These are phyloP conservation scores for Neosalanx taihuensis DNA, from an alignment of 2,797 vertebrate species.

Conservation along the genomic window DNA sequence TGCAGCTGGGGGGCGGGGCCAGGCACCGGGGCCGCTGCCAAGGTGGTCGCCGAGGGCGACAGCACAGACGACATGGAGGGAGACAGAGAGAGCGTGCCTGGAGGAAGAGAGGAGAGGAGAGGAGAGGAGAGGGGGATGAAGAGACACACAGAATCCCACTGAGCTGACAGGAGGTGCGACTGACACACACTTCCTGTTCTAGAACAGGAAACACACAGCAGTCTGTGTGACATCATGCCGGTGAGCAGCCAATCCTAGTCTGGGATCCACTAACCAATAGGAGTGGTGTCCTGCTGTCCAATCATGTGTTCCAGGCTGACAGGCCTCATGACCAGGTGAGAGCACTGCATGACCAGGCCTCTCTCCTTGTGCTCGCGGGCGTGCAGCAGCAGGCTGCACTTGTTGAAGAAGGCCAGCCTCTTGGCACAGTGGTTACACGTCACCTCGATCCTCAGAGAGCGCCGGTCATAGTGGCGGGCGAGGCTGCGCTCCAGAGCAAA, in stretches of 20 bases:
- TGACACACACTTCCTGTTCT: not conserved
- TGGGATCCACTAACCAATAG: constrained; percentile 60
- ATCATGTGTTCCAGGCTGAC: constrained; percentile 95
- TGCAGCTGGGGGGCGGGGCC: constrained; percentile 43
- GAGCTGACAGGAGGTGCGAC: not conserved
- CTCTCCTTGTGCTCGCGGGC: constrained; percentile 96
- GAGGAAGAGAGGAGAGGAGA: not conserved
- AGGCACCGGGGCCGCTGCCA: constrained; percentile 28
- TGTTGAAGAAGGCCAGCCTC: constrained; percentile 95
- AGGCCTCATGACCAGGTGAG: constrained; percentile 92
- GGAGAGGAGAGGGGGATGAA: not conserved
- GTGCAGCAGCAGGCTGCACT: constrained; percentile 92
- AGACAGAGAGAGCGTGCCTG: constrained; percentile 43
- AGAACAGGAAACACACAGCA: not conserved
- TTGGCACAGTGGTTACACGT: constrained; percentile 96
- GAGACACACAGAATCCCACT: not conserved
- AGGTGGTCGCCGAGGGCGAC: constrained; percentile 29
- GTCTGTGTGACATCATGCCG: not conserved
- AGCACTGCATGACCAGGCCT: constrained; percentile 97
- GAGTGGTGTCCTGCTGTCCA: constrained; percentile 80
- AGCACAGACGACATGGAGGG: constrained; percentile 28
- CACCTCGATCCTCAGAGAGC: constrained; percentile 94
- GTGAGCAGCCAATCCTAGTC: not conserved
- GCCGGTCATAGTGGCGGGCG: constrained; percentile 89
- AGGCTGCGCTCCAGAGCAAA: constrained; percentile 93